Percentiles rank a stretch among this genome's conserved stretches.
These are phyloP conservation scores for Prorops nasuta DNA, from an alignment of 1,140 invertebrate species.

Conservation along the genomic window DNA sequence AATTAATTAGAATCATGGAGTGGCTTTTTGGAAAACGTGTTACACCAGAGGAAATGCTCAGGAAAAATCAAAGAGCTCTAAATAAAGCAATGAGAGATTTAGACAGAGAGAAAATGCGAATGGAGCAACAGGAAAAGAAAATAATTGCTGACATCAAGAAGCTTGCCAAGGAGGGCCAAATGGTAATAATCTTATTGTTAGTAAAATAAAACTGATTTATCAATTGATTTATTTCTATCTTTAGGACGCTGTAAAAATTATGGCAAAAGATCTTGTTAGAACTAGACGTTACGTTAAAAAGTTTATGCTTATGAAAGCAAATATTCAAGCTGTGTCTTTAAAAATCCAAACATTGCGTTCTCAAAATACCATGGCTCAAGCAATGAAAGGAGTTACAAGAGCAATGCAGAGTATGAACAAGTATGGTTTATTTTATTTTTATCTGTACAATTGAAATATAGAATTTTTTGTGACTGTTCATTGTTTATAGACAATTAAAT, in stretches of 20 bases:
- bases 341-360: conserved; percentile 98
- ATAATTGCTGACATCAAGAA: conserved; percentile 98
- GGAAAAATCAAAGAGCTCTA: conserved; percentile 97
- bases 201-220: neutral
- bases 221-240: conserved; percentile 26
- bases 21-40: conserved; percentile 96
- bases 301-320: conserved; percentile 99
- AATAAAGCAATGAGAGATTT: conserved; percentile 98
- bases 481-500: conserved; percentile 79
- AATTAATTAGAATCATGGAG: conserved; percentile 71
- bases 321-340: conserved; percentile 97
- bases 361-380: conserved; percentile 98
- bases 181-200: conserved; percentile 67
- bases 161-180: conserved; percentile 98
- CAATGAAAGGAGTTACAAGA: conserved; percentile 98
- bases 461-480: conserved; percentile 7
- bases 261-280: conserved; percentile 98
- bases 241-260: conserved; percentile 98
- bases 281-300: conserved; percentile 96
- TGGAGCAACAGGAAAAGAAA: conserved; percentile 99
- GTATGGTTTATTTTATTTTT: conserved; percentile 43
- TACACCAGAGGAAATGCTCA: conserved; percentile 96
- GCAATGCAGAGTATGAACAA: conserved; percentile 99
- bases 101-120: conserved; percentile 89
- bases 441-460: neutral